Conservation (phyloP, 2,113 vertebrate species). For the Chaetops frenatus region DNA sequence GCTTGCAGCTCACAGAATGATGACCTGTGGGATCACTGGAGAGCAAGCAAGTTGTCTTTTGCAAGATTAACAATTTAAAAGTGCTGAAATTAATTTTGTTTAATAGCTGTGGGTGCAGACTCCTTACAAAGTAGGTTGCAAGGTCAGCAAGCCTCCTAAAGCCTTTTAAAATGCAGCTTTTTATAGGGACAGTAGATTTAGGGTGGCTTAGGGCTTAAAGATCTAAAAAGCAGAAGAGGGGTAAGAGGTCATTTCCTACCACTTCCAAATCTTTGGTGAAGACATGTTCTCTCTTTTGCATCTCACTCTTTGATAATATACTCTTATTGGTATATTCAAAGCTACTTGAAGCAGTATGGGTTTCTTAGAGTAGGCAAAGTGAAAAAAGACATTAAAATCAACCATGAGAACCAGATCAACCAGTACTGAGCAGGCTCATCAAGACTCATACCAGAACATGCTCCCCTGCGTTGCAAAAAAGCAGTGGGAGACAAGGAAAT, state of each 20-base stretch:
- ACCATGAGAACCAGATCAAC: neutral
- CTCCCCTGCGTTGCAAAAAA: neutral
- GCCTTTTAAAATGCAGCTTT: conserved; percentile 49
- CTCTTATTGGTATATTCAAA: neutral
- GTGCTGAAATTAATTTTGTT: conserved; percentile 61
- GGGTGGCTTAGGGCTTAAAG: conserved; percentile 1
- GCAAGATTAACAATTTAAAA: conserved; percentile 60
- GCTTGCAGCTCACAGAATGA: conserved; percentile 18
- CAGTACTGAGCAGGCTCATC: neutral
- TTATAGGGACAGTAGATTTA: conserved; percentile 43
- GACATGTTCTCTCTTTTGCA: neutral
- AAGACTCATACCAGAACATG: neutral
- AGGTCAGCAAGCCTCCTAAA: conserved; percentile 52
- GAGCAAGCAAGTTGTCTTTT: conserved; percentile 50
- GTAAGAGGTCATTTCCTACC: conserved; percentile 7
- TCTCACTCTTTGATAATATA: neutral
- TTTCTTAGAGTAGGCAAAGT: neutral
- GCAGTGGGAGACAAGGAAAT: neutral
- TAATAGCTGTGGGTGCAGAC: conserved; percentile 49
- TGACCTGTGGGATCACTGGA: conserved; percentile 35
- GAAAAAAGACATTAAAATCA: neutral
- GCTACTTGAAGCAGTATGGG: neutral
- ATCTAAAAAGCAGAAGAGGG: neutral
- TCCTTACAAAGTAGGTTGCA: conserved; percentile 56
- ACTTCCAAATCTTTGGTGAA: neutral